Percentiles rank a stretch among this genome's conserved stretches.
Conservation (phyloP, 2,888 invertebrate species). For the Ariolimax columbianus region DNA sequence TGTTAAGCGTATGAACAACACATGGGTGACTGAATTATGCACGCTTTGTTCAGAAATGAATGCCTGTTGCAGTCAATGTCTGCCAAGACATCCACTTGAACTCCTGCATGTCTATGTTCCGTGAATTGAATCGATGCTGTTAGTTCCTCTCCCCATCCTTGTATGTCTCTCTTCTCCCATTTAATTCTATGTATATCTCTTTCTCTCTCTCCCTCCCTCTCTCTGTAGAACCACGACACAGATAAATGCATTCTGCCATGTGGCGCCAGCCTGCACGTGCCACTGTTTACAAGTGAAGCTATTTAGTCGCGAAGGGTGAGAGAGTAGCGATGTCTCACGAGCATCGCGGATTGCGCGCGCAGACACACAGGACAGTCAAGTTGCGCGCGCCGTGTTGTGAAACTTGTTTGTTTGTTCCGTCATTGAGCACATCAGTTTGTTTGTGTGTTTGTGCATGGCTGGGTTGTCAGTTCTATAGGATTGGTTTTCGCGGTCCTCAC, state of each 20-base stretch:
- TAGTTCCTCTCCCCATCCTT: no score
- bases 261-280: slow-evolving; percentile 39
- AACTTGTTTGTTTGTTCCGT: background rate
- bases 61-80: no score
- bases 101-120: no score
- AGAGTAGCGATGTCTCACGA: slow-evolving; percentile 38
- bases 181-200: background rate
- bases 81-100: no score
- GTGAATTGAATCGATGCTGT: no score
- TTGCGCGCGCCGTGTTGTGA: background rate
- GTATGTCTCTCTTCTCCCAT: no score
- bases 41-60: no score
- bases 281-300: slow-evolving; percentile 44
- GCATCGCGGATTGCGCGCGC: background rate
- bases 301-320: slow-evolving; percentile 28
- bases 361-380: slow-evolving; percentile 16
- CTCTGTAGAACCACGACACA: background rate
- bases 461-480: background rate
- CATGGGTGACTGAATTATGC: no score
- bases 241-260: slow-evolving; percentile 26
- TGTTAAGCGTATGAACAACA: no score
- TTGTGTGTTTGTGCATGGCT: background rate
- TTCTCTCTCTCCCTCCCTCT: background rate
- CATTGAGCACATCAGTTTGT: slow-evolving; percentile 15
- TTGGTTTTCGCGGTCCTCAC: background rate